Percentiles rank a stretch among this genome's conserved stretches.
phyloP scores from a whole-genome alignment of 2,113 vertebrate genomes.

The Oenanthe melanoleuca region DNA sequence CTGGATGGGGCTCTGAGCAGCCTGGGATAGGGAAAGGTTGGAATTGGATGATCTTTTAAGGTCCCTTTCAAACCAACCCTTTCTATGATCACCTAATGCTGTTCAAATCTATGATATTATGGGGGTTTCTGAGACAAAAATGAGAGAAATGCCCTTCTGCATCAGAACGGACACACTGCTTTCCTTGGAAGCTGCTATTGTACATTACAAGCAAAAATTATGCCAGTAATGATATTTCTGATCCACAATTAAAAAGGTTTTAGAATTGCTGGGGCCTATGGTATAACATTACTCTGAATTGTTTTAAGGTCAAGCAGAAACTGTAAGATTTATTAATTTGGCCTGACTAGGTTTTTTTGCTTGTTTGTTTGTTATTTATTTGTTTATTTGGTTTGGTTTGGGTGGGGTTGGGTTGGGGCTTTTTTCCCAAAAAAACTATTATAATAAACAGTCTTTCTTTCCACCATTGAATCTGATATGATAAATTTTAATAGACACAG shows the following conservation, averaged over 20 bases:
- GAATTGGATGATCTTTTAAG: background rate
- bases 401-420: too few relatives aligned
- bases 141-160: background rate
- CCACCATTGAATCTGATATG: background rate
- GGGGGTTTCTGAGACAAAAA: background rate
- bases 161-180: background rate
- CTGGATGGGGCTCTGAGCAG: background rate
- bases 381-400: too few relatives aligned
- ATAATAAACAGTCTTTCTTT: background rate
- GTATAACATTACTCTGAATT: background rate
- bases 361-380: too few relatives aligned
- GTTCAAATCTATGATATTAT: background rate
- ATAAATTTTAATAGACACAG: background rate
- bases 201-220: background rate
- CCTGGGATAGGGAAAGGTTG: background rate
- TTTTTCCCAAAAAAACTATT: background rate
- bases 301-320: background rate
- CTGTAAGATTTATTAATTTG: background rate
- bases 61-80: background rate
- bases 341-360: background rate
- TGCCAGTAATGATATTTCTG: background rate
- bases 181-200: background rate
- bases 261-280: background rate
- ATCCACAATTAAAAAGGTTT: background rate
- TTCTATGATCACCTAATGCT: background rate